Conservation (phyloP, 2,113 vertebrate species). For the Halichoerus grypus region DNA sequence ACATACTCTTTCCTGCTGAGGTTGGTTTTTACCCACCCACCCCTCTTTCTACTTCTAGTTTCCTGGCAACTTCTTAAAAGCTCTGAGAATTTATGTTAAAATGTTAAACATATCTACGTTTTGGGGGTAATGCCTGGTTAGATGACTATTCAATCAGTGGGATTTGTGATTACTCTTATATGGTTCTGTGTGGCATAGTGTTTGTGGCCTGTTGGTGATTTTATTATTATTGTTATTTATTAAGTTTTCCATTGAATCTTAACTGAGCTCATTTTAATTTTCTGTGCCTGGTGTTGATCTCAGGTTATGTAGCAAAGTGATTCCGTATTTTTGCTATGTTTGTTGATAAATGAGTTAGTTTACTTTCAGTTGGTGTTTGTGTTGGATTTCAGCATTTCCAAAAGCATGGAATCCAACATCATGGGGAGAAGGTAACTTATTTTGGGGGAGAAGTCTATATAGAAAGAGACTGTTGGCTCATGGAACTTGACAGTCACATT, state of each 20-base stretch:
- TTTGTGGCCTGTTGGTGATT: slow-evolving; percentile 23
- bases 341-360: slow-evolving; percentile 41
- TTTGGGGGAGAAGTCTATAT: neutral
- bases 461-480: slow-evolving; percentile 62
- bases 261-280: slow-evolving; percentile 57
- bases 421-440: slow-evolving; percentile 50
- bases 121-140: slow-evolving; percentile 41
- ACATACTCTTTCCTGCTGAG: slow-evolving; percentile 56
- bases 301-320: slow-evolving; percentile 68
- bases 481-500: slow-evolving; percentile 67
- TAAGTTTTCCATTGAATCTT: slow-evolving; percentile 63
- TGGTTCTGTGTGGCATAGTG: neutral
- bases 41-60: slow-evolving; percentile 56
- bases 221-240: neutral
- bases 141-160: neutral
- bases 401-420: slow-evolving; percentile 51
- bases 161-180: slow-evolving; percentile 52
- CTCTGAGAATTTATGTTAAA: slow-evolving; percentile 57
- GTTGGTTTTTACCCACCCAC: slow-evolving; percentile 19
- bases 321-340: slow-evolving; percentile 41
- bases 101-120: neutral
- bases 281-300: slow-evolving; percentile 65
- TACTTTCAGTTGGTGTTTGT: slow-evolving; percentile 47
- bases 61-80: slow-evolving; percentile 61
- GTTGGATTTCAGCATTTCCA: slow-evolving; percentile 73